Conservation (phyloP, 2,888 invertebrate species). For the Acronicta alni region DNA sequence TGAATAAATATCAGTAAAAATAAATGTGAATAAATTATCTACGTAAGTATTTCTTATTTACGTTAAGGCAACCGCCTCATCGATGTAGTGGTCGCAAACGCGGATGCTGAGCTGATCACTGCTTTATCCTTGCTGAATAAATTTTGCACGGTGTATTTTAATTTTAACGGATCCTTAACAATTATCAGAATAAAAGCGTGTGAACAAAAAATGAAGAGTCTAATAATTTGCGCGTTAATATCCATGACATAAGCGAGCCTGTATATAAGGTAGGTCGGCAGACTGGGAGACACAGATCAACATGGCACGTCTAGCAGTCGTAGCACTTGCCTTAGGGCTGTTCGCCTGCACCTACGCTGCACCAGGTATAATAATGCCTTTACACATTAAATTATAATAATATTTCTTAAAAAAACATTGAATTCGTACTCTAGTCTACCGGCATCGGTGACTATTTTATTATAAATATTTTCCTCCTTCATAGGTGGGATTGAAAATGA, state of each 20-base stretch:
- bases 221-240: conserved; percentile 64
- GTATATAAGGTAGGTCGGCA: conserved; percentile 69
- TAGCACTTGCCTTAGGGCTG: conserved; percentile 75
- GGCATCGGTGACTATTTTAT: too few species aligned
- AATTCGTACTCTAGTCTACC: too few species aligned
- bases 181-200: conserved; percentile 60
- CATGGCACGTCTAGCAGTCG: conserved; percentile 78
- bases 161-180: conserved; percentile 59
- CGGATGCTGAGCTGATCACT: too few species aligned
- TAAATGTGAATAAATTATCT: background rate
- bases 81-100: too few species aligned
- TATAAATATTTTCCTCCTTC: too few species aligned
- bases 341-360: conserved; percentile 73
- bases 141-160: conserved; percentile 20
- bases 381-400: too few species aligned
- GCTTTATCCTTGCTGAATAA: conserved; percentile 3
- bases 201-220: conserved; percentile 75
- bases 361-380: too few species aligned
- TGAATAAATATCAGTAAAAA: conserved; percentile 28
- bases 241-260: conserved; percentile 72
- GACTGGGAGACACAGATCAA: conserved; percentile 61
- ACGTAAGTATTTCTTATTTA: too few species aligned
- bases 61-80: too few species aligned
- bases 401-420: too few species aligned
- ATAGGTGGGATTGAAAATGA: too few species aligned